Evolutionary conservation across 2,888 invertebrate genomes (phyloP).

Genomic region (Scaptomyza parva): DNA sequence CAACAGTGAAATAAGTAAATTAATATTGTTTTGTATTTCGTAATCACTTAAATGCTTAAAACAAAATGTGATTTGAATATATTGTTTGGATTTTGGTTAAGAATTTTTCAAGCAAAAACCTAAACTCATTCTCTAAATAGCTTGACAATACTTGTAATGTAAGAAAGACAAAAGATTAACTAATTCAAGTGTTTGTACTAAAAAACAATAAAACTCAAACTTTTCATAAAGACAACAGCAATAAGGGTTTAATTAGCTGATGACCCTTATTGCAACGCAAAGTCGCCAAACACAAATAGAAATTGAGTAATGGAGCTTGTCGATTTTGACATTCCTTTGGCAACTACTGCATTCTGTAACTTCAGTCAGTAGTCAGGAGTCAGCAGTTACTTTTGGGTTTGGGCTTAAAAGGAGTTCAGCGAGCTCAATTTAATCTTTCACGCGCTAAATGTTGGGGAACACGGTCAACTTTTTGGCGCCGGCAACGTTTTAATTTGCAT

Average conservation of each 20-base stretch:
- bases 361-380: too few relatives aligned
- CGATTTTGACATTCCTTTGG: slow-evolving; percentile 11
- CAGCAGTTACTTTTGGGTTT: slow-evolving; percentile 5
- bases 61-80: neutral
- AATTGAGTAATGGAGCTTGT: slow-evolving; percentile 28
- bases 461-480: slow-evolving; percentile 63
- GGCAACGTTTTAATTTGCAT: slow-evolving; percentile 77
- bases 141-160: neutral
- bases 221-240: too few relatives aligned
- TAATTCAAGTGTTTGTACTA: too few relatives aligned
- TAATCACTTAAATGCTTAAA: neutral
- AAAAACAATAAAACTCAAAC: too few relatives aligned
- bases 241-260: too few relatives aligned
- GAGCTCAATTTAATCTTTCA: slow-evolving; percentile 65
- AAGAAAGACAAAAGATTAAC: too few relatives aligned
- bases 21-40: neutral
- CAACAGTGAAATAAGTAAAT: neutral
- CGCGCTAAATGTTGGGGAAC: slow-evolving; percentile 38
- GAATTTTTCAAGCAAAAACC: neutral
- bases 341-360: slow-evolving; percentile 29
- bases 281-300: slow-evolving; percentile 2
- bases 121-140: neutral
- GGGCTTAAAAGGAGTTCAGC: slow-evolving; percentile 1
- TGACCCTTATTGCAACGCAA: neutral
- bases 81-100: neutral